Evolutionary conservation across 1,140 invertebrate genomes (phyloP).

Genomic region (Potamilus streckersoni): DNA sequence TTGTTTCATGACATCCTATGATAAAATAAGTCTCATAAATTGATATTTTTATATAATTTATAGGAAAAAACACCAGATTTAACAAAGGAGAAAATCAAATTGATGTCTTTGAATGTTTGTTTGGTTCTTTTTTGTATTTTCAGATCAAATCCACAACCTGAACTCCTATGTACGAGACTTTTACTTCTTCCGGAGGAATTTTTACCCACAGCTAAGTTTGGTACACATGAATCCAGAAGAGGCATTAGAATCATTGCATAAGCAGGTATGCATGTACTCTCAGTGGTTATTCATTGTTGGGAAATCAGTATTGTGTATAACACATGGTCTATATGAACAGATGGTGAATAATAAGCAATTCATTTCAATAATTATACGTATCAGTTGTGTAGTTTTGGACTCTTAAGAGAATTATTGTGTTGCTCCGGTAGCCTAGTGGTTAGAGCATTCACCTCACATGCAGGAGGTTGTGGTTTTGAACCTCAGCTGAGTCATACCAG

Average conservation of each 20-base stretch:
- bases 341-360: neutral
- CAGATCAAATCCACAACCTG: constrained; percentile 95
- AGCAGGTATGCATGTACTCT: constrained; percentile 72
- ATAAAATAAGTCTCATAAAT: too few species aligned
- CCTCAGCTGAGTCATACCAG: too few species aligned
- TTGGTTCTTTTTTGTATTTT: constrained; percentile 29
- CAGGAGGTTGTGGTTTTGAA: too few species aligned
- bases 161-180: constrained; percentile 95
- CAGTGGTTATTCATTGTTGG: too few species aligned
- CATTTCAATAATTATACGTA: neutral
- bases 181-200: constrained; percentile 98
- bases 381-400: neutral
- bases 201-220: constrained; percentile 97
- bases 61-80: neutral
- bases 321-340: neutral
- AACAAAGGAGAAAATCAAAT: neutral
- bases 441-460: too few species aligned
- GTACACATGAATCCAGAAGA: constrained; percentile 92
- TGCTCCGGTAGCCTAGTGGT: too few species aligned
- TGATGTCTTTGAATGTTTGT: neutral
- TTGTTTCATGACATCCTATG: too few species aligned
- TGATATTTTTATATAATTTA: neutral
- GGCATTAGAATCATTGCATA: constrained; percentile 91
- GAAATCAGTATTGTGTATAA: neutral
- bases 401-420: neutral